phyloP scores from a whole-genome alignment of 2,888 invertebrate genomes.

The Drosophila melanosoma region DNA sequence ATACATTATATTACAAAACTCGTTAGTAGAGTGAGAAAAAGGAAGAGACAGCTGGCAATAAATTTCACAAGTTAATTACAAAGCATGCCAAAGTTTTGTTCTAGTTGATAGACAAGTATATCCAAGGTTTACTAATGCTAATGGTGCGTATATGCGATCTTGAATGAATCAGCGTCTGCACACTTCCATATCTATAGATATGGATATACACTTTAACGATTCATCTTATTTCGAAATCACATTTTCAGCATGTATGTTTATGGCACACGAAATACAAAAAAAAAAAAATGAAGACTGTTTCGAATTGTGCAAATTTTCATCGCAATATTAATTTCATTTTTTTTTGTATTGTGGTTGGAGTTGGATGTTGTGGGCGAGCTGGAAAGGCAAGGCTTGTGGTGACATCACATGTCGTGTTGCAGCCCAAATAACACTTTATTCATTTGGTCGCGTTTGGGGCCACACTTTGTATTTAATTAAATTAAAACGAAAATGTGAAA shows the following conservation, averaged over 20 bases:
- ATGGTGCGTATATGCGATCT: slow-evolving; percentile 78
- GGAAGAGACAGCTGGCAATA: slow-evolving; percentile 7
- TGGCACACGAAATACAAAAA: slow-evolving; percentile 14
- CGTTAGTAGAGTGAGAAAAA: slow-evolving; percentile 44
- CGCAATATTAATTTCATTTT: slow-evolving; percentile 1
- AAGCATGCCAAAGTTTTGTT: slow-evolving; percentile 58
- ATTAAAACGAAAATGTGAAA: slow-evolving; percentile 55
- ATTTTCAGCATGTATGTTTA: slow-evolving; percentile 7
- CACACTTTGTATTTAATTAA: slow-evolving; percentile 57
- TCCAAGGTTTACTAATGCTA: slow-evolving; percentile 81
- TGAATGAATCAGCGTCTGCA: slow-evolving; percentile 57
- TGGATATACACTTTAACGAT: slow-evolving; percentile 40
- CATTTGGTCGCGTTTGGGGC: slow-evolving; percentile 31
- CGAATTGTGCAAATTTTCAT: slow-evolving; percentile 31
- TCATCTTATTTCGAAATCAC: slow-evolving; percentile 64
- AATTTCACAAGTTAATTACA: slow-evolving; percentile 48
- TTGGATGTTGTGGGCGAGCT: slow-evolving; percentile 57
- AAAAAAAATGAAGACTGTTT: slow-evolving; percentile 4
- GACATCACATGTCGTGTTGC: slow-evolving; percentile 69
- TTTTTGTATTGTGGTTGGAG: slow-evolving; percentile 26
- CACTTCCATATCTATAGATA: slow-evolving; percentile 29
- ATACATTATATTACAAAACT: slow-evolving; percentile 47
- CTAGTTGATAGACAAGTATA: slow-evolving; percentile 46
- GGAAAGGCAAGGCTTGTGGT: slow-evolving; percentile 61
- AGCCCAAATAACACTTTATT: slow-evolving; percentile 59